phyloP scores from a whole-genome alignment of 2,113 vertebrate species.

The Melanocharis versteri region DNA sequence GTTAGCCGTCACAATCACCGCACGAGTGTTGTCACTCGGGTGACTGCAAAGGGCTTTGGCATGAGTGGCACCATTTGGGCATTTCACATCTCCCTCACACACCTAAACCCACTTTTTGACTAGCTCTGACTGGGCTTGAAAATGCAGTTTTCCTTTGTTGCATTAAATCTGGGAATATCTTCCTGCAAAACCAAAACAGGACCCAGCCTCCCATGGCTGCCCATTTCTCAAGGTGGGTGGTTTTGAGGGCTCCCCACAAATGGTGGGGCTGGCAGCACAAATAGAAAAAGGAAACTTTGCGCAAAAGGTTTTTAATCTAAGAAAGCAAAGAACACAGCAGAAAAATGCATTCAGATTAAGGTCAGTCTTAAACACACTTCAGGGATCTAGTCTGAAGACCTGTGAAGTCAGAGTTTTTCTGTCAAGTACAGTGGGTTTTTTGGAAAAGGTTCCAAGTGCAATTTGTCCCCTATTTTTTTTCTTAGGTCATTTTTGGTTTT shows the following conservation, averaged over 20 bases:
- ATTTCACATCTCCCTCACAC: not conserved
- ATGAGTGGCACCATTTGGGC: not conserved
- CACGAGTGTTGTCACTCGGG: fast-evolving
- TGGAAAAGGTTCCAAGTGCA: not conserved
- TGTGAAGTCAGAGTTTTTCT: not conserved
- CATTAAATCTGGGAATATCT: not conserved
- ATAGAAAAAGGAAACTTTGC: not conserved
- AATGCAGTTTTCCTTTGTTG: not conserved
- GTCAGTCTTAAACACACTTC: not conserved
- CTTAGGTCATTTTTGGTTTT: not conserved
- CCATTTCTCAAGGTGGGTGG: not conserved
- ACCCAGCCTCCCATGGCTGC: not conserved
- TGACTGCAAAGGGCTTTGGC: not conserved
- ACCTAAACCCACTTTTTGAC: not conserved
- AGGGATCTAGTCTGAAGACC: not conserved
- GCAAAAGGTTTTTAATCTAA: not conserved
- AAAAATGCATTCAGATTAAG: not conserved
- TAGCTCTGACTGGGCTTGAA: not conserved
- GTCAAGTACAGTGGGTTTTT: not conserved
- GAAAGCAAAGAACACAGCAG: not conserved
- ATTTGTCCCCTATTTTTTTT: not conserved
- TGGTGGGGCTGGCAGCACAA: not conserved
- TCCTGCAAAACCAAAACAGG: not conserved
- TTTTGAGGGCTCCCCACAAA: not conserved
- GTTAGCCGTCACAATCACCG: not conserved